phyloP scores from a whole-genome alignment of 2,113 vertebrate genomes.

The Myiozetetes cayanensis region DNA sequence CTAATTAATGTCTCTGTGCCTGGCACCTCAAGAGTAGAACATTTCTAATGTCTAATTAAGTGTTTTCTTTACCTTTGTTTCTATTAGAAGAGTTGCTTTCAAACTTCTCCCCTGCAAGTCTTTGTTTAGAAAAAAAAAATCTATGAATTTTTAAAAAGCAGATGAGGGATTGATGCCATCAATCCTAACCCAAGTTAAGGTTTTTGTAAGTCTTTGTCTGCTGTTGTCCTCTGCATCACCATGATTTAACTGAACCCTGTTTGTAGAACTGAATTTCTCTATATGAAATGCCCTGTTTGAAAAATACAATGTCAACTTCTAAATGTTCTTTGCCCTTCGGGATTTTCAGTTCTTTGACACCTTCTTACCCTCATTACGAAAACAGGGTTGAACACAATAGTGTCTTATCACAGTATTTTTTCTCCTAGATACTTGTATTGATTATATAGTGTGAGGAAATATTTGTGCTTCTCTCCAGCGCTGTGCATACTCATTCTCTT shows the following conservation, averaged over 20 bases:
- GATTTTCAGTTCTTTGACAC: not conserved
- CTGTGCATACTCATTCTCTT: not conserved
- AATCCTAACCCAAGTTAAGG: not conserved
- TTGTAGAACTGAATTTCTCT: not conserved
- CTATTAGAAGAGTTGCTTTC: not conserved
- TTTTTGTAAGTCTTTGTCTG: not conserved
- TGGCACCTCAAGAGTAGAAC: not conserved
- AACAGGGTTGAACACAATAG: not conserved
- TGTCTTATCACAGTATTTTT: not conserved
- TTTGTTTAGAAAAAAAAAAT: not conserved
- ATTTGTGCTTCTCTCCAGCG: not conserved
- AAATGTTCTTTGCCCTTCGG: not conserved
- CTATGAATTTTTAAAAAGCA: not conserved
- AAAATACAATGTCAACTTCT: rapidly evolving
- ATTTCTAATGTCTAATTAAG: not conserved
- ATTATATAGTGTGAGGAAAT: not conserved
- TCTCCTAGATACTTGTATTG: not conserved
- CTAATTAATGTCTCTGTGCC: not conserved
- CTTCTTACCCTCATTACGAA: not conserved
- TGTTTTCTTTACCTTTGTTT: not conserved
- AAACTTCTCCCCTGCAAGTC: not conserved
- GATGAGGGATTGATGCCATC: not conserved
- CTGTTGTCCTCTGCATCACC: not conserved
- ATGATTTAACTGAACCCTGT: not conserved
- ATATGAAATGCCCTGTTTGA: not conserved